Base-by-base conservation (phyloP, 2,888 invertebrate genomes). In the Folsomia candida region DNA sequence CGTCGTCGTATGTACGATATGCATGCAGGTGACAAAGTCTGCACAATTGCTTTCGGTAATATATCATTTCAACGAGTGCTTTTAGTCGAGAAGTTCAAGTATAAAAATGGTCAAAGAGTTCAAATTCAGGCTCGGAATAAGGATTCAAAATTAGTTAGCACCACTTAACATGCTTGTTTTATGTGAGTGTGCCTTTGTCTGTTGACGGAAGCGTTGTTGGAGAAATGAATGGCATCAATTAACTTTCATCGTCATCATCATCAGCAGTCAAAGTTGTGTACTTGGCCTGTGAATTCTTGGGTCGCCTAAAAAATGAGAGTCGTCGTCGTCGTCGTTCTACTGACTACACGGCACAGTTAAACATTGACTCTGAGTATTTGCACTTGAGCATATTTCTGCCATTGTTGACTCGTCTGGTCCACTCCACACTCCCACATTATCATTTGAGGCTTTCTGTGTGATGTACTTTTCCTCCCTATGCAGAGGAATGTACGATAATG, bases 331-430 rank as follows among this genome's bases (percentile, higher is more conserved):
- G 37, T 37, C 6, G 37, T 4, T 37, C 37, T 37, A 37, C 14
- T 37, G n/a, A n/a, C 14, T 37, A 37, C 4, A 37, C 14, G 4
- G 37, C 37, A 37, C 37, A 9, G 37, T 37, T 37, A 37, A 37
- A 37, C 37, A 37, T 37, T 37, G 37, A 37, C 37, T 37, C 14
- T 37, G 37, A 37, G 14, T 37, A 37, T 37, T 37, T 37, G 37
- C 37, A 4, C 4, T 37, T n/a, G n/a, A n/a, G 37, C 37, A 37
- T 37, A 37, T 37, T 37, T 37, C 54, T 54, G 18, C 54, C 54
- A 54, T 14, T 54, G 54, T 54, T 54, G 18, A 54, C 54, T 54
- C n/a, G n/a, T 20, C 54, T 54, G 54, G 54, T n/a, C 54, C 54
- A 54, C 54, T 54, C 54, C 11, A n/a, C 54, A 20, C 54, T 54